Evolutionary conservation across 2,888 invertebrate genomes (phyloP).

Genomic region (Mythimna loreyi): DNA sequence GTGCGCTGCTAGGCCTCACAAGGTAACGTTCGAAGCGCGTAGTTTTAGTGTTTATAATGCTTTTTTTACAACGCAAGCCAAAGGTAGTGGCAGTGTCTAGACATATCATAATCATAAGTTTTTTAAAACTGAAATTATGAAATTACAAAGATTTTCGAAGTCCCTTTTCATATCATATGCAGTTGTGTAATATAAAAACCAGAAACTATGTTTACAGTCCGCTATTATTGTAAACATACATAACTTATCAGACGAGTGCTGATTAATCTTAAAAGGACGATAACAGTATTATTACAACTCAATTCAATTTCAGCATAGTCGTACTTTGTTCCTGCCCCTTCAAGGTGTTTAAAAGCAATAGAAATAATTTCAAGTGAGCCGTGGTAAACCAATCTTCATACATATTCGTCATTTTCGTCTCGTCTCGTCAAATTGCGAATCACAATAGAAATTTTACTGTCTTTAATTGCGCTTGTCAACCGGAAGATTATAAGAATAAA

Average conservation of each 20-base stretch:
- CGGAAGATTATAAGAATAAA: neutral
- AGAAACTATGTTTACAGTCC: neutral
- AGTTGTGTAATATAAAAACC: neutral
- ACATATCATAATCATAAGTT: too few species aligned
- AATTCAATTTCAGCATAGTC: neutral
- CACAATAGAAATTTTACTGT: conserved; percentile 2
- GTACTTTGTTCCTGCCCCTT: neutral
- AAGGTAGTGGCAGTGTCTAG: too few species aligned
- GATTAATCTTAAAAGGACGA: conserved; percentile 9
- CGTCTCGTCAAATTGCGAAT: conserved; percentile 1
- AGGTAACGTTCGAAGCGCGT: too few species aligned
- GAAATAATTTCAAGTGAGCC: neutral
- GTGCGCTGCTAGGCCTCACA: too few species aligned
- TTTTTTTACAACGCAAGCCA: too few species aligned
- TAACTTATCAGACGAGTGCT: conserved; percentile 11
- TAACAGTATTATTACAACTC: neutral
- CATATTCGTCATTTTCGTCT: neutral
- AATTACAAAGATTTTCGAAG: neutral
- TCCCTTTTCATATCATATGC: neutral
- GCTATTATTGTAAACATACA: conserved; percentile 22
- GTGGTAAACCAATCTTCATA: conserved; percentile 4
- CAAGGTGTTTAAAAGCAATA: neutral
- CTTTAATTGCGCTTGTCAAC: conserved; percentile 12
- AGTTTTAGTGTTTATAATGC: too few species aligned
- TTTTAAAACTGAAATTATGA: too few species aligned